Evolutionary conservation across 2,888 invertebrate genomes (phyloP).

Genomic region (Myopa tessellatipennis): DNA sequence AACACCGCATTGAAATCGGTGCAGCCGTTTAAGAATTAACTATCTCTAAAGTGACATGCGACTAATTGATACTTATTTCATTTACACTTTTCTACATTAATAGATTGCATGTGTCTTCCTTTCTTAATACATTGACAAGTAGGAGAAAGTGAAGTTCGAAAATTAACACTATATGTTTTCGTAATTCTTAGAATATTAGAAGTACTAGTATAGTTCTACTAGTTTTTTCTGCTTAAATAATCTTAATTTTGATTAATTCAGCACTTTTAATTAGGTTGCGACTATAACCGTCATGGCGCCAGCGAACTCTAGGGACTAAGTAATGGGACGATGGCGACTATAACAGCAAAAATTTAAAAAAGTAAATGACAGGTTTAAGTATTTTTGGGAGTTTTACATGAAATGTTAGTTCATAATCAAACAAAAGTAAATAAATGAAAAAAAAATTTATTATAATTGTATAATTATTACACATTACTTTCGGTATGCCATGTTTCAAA

Average conservation of each 20-base stretch:
- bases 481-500: conserved; percentile 39
- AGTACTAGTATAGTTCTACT: conserved; percentile 39
- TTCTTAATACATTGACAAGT: too few species aligned
- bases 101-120: too few species aligned
- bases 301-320: conserved; percentile 37
- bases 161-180: conserved; percentile 37
- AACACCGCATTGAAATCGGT: too few species aligned
- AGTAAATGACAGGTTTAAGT: conserved; percentile 36
- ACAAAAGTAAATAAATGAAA: conserved; percentile 23
- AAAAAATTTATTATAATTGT: conserved; percentile 18
- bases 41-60: too few species aligned
- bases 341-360: conserved; percentile 41
- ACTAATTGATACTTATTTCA: too few species aligned
- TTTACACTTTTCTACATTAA: too few species aligned
- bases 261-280: conserved; percentile 42
- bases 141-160: conserved; percentile 37
- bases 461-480: conserved; percentile 32
- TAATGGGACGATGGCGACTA: conserved; percentile 40
- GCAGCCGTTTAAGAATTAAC: too few species aligned
- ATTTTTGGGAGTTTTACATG: conserved; percentile 40
- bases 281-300: conserved; percentile 38
- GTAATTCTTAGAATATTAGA: conserved; percentile 33
- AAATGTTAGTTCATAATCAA: conserved; percentile 28
- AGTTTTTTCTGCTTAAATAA: conserved; percentile 41
- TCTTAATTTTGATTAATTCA: conserved; percentile 41